Conservation (phyloP, 1,140 invertebrate genomes). For the Psilanteris sp. region DNA sequence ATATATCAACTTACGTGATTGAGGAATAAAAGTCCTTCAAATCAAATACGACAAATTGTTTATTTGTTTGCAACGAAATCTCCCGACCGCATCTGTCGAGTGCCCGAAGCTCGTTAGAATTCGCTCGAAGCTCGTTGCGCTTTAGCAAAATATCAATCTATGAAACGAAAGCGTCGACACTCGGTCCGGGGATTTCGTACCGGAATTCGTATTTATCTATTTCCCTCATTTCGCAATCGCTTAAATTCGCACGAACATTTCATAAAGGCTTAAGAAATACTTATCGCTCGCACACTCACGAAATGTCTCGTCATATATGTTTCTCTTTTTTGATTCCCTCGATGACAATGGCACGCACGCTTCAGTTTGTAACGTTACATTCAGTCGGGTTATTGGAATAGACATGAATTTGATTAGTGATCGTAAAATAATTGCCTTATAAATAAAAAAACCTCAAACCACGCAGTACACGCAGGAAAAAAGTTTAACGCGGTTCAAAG, state of each 20-base stretch:
- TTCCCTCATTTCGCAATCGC: background rate
- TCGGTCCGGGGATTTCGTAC: background rate
- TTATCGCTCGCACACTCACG: constrained; percentile 6
- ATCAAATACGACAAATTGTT: too few relatives aligned
- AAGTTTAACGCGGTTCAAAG: too few relatives aligned
- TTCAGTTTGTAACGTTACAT: constrained; percentile 1
- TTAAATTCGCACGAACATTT: background rate
- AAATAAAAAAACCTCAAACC: constrained; percentile 27
- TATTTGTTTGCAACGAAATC: background rate
- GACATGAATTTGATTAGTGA: constrained; percentile 26
- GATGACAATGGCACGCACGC: background rate
- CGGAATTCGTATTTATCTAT: background rate
- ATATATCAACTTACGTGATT: too few relatives aligned
- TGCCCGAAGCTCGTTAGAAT: constrained; percentile 15
- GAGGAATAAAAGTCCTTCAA: too few relatives aligned
- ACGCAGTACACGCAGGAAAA: too few relatives aligned
- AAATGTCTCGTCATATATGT: constrained; percentile 1
- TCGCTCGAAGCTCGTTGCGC: constrained; percentile 11
- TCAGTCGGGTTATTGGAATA: constrained; percentile 7
- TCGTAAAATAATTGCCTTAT: constrained; percentile 35
- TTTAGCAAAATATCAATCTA: constrained; percentile 42
- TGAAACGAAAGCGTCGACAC: constrained; percentile 15
- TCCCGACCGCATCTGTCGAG: background rate
- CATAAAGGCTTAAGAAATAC: constrained; percentile 27
- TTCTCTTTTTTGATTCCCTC: background rate